These are phyloP conservation scores for Globodera rostochiensis DNA, from an alignment of 1,140 invertebrate genomes.

Conservation along the genomic window DNA sequence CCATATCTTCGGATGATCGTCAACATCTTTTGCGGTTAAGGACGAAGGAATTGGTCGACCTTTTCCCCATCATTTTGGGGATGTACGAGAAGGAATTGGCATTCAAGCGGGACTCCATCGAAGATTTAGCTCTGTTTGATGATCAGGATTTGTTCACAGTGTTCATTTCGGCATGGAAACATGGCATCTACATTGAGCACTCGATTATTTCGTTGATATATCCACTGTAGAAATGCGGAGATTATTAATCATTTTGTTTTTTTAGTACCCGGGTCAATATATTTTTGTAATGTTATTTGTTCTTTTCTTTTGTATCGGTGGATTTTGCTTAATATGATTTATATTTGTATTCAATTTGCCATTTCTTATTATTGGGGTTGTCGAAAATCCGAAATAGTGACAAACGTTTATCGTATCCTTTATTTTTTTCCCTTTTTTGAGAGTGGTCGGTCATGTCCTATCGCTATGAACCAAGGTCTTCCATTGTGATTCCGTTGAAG, in stretches of 20 bases:
- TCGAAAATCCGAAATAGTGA: too few relatives aligned
- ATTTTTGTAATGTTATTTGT: neutral
- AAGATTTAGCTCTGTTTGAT: conserved; percentile 40
- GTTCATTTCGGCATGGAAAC: conserved; percentile 31
- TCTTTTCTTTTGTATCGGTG: too few relatives aligned
- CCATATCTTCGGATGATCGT: neutral
- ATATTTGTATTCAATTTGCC: too few relatives aligned
- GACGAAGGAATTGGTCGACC: neutral
- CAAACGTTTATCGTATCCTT: too few relatives aligned
- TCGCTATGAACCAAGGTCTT: conserved; percentile 34
- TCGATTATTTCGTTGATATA: conserved; percentile 34
- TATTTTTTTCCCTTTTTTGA: neutral
- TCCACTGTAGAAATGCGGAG: conserved; percentile 9
- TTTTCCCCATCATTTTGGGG: conserved; percentile 15
- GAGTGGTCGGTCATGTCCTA: conserved; percentile 24
- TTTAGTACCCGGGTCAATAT: neutral
- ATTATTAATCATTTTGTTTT: conserved; percentile 6
- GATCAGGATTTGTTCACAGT: conserved; percentile 27
- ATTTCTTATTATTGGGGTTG: too few relatives aligned
- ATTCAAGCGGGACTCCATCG: conserved; percentile 35
- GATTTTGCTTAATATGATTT: too few relatives aligned
- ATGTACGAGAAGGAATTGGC: conserved; percentile 45
- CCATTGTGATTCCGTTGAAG: conserved; percentile 43
- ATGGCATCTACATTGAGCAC: conserved; percentile 43
- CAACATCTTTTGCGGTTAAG: neutral